These are phyloP conservation scores for Kryptolebias marmoratus DNA, from an alignment of 2,113 vertebrate genomes.

Conservation along the genomic window DNA sequence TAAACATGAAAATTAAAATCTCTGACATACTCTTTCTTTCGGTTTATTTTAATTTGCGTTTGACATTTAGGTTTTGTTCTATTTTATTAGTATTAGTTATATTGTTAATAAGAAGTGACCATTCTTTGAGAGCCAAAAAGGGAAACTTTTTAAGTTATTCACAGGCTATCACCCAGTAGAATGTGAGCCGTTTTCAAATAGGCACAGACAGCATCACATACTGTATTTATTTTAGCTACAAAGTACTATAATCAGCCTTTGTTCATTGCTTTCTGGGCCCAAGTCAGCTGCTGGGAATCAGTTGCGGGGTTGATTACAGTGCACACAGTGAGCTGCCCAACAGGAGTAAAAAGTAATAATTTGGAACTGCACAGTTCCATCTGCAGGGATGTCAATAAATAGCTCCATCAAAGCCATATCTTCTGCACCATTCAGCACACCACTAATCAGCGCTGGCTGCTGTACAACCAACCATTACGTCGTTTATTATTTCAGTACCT, in stretches of 20 bases:
- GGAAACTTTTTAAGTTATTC: neutral
- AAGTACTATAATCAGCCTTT: conserved; percentile 53
- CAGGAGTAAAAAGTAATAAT: conserved; percentile 43
- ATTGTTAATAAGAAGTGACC: too few species aligned
- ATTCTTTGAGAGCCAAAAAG: neutral
- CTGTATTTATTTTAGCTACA: conserved; percentile 29
- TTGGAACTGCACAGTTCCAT: conserved; percentile 28
- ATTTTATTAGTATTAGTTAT: too few species aligned
- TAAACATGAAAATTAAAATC: too few species aligned
- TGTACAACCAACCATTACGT: conserved; percentile 51
- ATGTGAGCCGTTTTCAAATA: neutral
- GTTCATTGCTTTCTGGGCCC: conserved; percentile 6
- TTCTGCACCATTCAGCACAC: conserved; percentile 18
- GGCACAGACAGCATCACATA: conserved; percentile 16
- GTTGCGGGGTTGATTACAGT: conserved; percentile 44
- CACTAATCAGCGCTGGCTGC: conserved; percentile 63
- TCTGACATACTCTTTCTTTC: too few species aligned
- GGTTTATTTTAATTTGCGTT: too few species aligned
- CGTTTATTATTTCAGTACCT: conserved; percentile 62
- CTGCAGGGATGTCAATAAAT: conserved; percentile 42
- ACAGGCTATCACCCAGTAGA: neutral
- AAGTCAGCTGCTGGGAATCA: conserved; percentile 19
- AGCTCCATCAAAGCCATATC: conserved; percentile 44
- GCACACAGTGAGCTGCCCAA: conserved; percentile 8
- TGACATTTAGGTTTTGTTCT: neutral